phyloP scores from a whole-genome alignment of 2,797 vertebrate species.

The Poeciliopsis infans region DNA sequence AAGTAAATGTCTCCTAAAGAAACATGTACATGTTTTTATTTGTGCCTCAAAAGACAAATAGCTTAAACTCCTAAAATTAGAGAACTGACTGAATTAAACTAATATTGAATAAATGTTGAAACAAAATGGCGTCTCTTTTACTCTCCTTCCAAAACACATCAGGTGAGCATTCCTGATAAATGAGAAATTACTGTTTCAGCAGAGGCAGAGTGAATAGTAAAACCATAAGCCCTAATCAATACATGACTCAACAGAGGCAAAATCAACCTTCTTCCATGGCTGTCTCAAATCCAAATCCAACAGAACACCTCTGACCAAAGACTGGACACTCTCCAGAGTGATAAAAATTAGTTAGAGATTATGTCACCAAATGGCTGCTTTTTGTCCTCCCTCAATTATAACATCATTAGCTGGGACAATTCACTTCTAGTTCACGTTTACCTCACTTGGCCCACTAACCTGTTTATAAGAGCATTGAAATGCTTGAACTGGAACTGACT shows the following conservation, averaged over 20 bases:
- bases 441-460: slow-evolving; percentile 48
- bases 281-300: neutral
- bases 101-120: neutral
- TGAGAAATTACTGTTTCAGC: neutral
- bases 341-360: neutral
- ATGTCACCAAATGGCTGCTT: neutral
- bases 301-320: neutral
- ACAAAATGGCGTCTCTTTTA: neutral
- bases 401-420: slow-evolving; percentile 25
- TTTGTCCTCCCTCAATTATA: slow-evolving; percentile 19
- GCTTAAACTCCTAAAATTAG: neutral
- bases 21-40: neutral
- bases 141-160: neutral
- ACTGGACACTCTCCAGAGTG: too few species aligned
- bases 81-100: neutral
- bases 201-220: neutral
- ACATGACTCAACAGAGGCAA: neutral
- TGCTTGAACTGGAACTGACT: slow-evolving; percentile 56
- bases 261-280: neutral
- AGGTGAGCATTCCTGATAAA: neutral
- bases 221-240: neutral
- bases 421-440: slow-evolving; percentile 35
- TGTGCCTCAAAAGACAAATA: neutral
- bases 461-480: slow-evolving; percentile 61
- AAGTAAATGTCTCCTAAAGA: neutral